Conservation (phyloP, 53 echinoderm and acorn worm species). For the Paracentrotus lividus region DNA sequence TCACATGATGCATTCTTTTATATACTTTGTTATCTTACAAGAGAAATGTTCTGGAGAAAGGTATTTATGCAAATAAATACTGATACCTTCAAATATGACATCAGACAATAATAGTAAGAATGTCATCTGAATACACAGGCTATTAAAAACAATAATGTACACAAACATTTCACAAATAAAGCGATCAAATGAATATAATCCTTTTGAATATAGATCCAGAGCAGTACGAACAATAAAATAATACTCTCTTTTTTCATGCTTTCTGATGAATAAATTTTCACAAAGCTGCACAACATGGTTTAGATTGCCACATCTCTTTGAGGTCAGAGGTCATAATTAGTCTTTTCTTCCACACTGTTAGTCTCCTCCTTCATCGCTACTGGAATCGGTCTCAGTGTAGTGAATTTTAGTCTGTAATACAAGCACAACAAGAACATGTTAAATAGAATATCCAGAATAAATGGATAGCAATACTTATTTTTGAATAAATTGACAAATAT, state of each 20-base stretch:
- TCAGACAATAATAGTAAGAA: background rate
- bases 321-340: constrained; percentile 37
- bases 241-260: background rate
- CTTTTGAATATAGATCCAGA: constrained; percentile 40
- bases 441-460: background rate
- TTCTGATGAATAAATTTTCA: constrained; percentile 38
- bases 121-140: constrained; percentile 24
- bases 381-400: constrained; percentile 84
- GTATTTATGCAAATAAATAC: background rate
- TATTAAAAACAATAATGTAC: constrained; percentile 9
- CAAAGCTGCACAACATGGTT: constrained; percentile 53
- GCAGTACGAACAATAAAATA: constrained; percentile 45
- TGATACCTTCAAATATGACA: background rate
- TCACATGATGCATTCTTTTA: background rate
- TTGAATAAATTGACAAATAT: background rate
- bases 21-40: background rate
- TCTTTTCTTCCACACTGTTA: background rate
- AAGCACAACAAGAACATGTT: background rate
- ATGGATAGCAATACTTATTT: background rate
- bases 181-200: constrained; percentile 6
- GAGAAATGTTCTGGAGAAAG: background rate
- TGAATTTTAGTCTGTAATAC: constrained; percentile 76
- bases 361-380: constrained; percentile 80
- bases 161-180: constrained; percentile 20
- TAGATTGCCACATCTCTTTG: constrained; percentile 53